Evolutionary conservation across 64 coral and sea anemone species (phyloP).

Genomic region (Porites australiensis): DNA sequence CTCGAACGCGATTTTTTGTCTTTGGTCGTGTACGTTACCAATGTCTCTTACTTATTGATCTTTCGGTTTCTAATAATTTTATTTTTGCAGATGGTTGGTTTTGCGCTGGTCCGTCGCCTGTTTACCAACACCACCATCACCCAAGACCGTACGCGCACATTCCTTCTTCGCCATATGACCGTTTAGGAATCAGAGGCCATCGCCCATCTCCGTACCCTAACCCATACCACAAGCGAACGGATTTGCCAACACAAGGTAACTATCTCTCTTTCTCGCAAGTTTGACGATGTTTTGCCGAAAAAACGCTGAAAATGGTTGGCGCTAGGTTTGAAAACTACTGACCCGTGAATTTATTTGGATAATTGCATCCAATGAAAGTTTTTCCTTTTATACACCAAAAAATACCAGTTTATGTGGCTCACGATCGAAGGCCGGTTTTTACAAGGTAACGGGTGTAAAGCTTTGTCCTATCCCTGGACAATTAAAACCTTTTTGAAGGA

Average conservation of each 20-base stretch:
- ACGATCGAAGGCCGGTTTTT: no score
- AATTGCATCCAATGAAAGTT: no score
- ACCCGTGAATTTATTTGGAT: no score
- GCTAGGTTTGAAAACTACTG: neutral
- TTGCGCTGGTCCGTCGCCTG: conserved; percentile 66
- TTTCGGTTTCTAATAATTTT: neutral
- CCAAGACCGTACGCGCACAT: conserved; percentile 75
- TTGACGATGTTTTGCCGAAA: neutral
- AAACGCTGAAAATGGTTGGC: neutral
- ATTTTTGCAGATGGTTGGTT: conserved; percentile 87
- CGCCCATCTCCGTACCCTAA: conserved; percentile 84
- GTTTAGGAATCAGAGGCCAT: conserved; percentile 80
- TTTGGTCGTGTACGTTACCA: neutral
- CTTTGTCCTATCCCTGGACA: no score
- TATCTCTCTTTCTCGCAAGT: neutral
- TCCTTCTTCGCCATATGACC: conserved; percentile 79
- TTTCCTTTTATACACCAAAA: no score
- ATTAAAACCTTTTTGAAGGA: no score
- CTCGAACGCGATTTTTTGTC: neutral
- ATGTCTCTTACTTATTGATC: neutral
- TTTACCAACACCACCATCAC: conserved; percentile 83
- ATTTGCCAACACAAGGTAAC: conserved; percentile 74
- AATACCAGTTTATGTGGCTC: no score
- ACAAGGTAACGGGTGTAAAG: no score
- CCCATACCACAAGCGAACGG: conserved; percentile 88